Conservation (phyloP, 1,140 invertebrate genomes). For the Oedothorax gibbosus region DNA sequence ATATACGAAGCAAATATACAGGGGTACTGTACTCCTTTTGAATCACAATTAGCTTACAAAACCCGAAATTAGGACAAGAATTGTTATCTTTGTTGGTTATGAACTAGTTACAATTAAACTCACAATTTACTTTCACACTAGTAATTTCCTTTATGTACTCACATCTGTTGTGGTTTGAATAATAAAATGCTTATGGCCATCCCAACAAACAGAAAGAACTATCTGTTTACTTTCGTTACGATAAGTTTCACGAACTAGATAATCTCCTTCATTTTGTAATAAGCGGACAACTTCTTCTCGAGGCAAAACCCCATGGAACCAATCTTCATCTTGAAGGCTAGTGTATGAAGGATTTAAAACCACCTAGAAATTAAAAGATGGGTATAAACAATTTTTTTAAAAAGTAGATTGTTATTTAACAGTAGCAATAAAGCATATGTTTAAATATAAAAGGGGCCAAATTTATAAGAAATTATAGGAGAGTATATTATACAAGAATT, state of each 20-base stretch:
- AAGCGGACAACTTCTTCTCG: constrained; percentile 94
- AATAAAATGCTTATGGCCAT: constrained; percentile 95
- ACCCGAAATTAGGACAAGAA: too few species aligned
- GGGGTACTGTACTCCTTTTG: too few species aligned
- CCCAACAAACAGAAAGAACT: constrained; percentile 95
- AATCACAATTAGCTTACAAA: too few species aligned
- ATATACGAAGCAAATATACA: background rate
- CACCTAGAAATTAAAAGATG: constrained; percentile 25
- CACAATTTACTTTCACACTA: background rate
- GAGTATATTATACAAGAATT: too few species aligned
- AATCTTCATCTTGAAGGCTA: constrained; percentile 81
- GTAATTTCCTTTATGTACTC: constrained; percentile 60
- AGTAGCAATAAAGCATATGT: too few species aligned
- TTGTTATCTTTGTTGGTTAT: too few species aligned
- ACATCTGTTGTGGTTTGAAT: constrained; percentile 93
- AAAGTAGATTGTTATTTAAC: too few species aligned
- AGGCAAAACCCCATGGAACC: constrained; percentile 97
- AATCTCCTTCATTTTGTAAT: constrained; percentile 89
- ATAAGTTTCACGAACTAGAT: constrained; percentile 93
- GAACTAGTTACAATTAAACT: too few species aligned
- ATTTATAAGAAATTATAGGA: too few species aligned
- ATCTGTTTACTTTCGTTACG: constrained; percentile 88
- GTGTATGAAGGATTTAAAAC: constrained; percentile 54
- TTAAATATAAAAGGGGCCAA: background rate
- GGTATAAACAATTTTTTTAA: background rate